Evolutionary conservation across 2,797 vertebrate genomes (phyloP).

Genomic region (Meda fulgida): DNA sequence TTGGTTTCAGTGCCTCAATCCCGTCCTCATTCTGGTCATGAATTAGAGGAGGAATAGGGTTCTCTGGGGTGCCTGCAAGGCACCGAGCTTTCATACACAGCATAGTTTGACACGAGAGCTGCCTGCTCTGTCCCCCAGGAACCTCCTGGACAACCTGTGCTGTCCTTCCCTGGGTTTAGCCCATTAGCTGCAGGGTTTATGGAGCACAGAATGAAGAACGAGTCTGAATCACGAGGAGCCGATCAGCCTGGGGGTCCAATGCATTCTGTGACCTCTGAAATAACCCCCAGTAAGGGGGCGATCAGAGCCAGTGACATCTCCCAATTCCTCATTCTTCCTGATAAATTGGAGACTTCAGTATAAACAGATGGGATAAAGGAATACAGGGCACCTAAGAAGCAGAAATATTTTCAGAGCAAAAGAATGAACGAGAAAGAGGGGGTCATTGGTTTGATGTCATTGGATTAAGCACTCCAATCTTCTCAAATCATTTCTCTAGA

Average conservation of each 20-base stretch:
- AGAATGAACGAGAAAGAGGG: slow-evolving; percentile 24
- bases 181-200: slow-evolving; percentile 46
- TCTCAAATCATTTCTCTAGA: slow-evolving; percentile 10
- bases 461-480: slow-evolving; percentile 19
- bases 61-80: slow-evolving; percentile 8
- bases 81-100: slow-evolving; percentile 32
- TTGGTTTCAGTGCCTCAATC: slow-evolving; percentile 33
- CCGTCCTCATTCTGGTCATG: slow-evolving; percentile 36
- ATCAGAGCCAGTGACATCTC: slow-evolving; percentile 21
- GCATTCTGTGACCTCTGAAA: slow-evolving; percentile 37
- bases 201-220: slow-evolving; percentile 41
- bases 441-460: slow-evolving; percentile 29
- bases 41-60: slow-evolving; percentile 37
- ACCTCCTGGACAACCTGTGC: slow-evolving; percentile 4
- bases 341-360: slow-evolving; percentile 31
- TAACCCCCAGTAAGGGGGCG: slow-evolving; percentile 45
- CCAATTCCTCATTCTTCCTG: slow-evolving; percentile 41
- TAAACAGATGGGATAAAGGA: slow-evolving; percentile 45
- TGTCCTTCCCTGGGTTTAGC: slow-evolving; percentile 36
- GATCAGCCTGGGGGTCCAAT: slow-evolving; percentile 4
- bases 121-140: background rate
- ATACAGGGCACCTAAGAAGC: slow-evolving; percentile 26
- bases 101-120: slow-evolving; percentile 31
- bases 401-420: slow-evolving; percentile 14
- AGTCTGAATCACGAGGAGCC: slow-evolving; percentile 23